Percentiles rank a stretch among this genome's conserved stretches.
phyloP scores from a whole-genome alignment of 2,797 vertebrate species.

The Pelodytes ibericus region DNA sequence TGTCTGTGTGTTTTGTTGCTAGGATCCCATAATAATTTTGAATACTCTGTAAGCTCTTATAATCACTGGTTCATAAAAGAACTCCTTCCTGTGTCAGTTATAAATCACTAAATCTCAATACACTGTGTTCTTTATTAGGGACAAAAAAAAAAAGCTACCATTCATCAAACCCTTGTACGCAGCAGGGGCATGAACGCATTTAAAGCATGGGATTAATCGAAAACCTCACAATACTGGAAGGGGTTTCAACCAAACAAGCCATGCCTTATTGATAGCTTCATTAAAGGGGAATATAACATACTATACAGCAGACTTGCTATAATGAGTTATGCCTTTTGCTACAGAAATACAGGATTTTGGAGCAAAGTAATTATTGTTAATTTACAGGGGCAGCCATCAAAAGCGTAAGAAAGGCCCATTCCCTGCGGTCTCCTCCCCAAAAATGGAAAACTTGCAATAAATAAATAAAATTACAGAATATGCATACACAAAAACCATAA shows the following conservation, averaged over 20 bases:
- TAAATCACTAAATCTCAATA: conserved; percentile 27
- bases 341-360: background rate
- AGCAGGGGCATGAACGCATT: background rate
- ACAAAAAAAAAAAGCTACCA: background rate
- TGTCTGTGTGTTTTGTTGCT: conserved; percentile 35
- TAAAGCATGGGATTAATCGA: background rate
- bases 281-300: background rate
- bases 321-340: background rate
- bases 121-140: conserved; percentile 4
- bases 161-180: background rate
- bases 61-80: conserved; percentile 42
- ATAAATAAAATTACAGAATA: no score
- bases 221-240: background rate
- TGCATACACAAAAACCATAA: no score
- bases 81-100: conserved; percentile 39
- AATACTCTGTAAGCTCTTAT: conserved; percentile 36
- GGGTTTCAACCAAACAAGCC: background rate
- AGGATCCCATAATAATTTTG: conserved; percentile 20
- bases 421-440: no score
- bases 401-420: no score
- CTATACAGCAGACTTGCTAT: background rate
- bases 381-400: background rate
- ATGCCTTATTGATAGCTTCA: background rate
- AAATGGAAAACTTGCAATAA: no score
- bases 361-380: background rate